A percentile compares a stretch with the other conserved stretches of the same genome.
These are phyloP conservation scores for Tethea ocularis DNA, from an alignment of 2,888 invertebrate species.

Conservation along the genomic window DNA sequence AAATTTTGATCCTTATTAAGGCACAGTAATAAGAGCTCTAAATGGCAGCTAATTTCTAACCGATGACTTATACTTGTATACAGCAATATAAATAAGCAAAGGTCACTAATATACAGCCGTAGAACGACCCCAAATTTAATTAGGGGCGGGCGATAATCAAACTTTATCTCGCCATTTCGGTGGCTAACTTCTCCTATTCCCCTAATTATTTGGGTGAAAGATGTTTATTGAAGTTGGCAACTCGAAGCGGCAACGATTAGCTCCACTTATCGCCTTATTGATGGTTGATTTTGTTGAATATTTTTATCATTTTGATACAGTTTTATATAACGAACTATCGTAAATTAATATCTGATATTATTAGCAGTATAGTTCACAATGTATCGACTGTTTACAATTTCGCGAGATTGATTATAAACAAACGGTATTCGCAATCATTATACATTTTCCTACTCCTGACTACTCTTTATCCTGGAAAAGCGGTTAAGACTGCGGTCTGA, in stretches of 20 bases:
- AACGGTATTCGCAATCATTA: too few relatives aligned
- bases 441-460: too few relatives aligned
- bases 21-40: too few relatives aligned
- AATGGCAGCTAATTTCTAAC: too few relatives aligned
- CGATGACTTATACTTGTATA: slow-evolving; percentile 1
- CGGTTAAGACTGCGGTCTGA: too few relatives aligned
- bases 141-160: slow-evolving; percentile 19
- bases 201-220: slow-evolving; percentile 33
- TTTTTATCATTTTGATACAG: not conserved
- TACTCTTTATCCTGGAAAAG: too few relatives aligned
- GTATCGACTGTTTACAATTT: too few relatives aligned
- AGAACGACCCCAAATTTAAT: slow-evolving; percentile 23
- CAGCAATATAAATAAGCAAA: not conserved
- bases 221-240: slow-evolving; percentile 36
- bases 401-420: too few relatives aligned
- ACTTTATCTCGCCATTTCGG: slow-evolving; percentile 25
- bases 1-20: too few relatives aligned
- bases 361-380: too few relatives aligned
- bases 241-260: slow-evolving; percentile 26
- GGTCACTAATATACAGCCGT: slow-evolving; percentile 19
- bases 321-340: not conserved
- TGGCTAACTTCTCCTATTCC: slow-evolving; percentile 20
- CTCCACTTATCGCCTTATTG: slow-evolving; percentile 27
- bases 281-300: slow-evolving; percentile 6
- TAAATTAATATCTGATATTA: too few relatives aligned